phyloP scores from a whole-genome alignment of 2,888 invertebrate species.

The Folsomia manolachei region DNA sequence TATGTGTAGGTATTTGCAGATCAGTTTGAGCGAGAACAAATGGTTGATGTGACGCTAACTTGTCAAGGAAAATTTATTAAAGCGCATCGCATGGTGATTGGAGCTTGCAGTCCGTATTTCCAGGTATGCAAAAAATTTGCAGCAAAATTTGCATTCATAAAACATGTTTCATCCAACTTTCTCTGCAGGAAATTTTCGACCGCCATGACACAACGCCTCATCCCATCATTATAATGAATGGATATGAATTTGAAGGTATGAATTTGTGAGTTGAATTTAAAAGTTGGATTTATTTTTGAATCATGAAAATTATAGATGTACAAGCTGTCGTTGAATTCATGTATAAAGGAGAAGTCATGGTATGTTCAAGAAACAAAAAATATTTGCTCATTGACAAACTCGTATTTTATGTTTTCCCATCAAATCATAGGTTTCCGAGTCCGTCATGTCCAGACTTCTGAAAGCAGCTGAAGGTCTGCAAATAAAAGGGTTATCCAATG shows the following conservation, averaged over 20 bases:
- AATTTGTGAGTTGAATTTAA: too few species aligned
- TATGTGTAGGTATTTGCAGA: slow-evolving; percentile 54
- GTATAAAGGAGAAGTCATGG: slow-evolving; percentile 59
- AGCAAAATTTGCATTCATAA: background rate
- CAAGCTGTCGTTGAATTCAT: slow-evolving; percentile 57
- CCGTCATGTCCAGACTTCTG: slow-evolving; percentile 56
- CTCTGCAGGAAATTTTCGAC: slow-evolving; percentile 56
- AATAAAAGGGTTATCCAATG: slow-evolving; percentile 57
- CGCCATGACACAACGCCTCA: slow-evolving; percentile 54
- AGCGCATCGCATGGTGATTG: slow-evolving; percentile 59
- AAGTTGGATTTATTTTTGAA: too few species aligned
- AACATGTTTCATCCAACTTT: slow-evolving; percentile 26
- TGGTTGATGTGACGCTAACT: slow-evolving; percentile 58
- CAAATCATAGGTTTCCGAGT: slow-evolving; percentile 53
- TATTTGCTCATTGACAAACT: background rate
- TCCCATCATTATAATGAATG: slow-evolving; percentile 57
- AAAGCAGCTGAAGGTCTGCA: slow-evolving; percentile 56
- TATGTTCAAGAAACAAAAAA: too few species aligned
- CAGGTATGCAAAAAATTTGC: slow-evolving; percentile 52
- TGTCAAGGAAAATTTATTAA: slow-evolving; percentile 58
- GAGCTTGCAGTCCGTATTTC: slow-evolving; percentile 58
- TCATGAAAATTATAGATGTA: slow-evolving; percentile 55
- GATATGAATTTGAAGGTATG: slow-evolving; percentile 30
- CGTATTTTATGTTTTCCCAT: background rate
- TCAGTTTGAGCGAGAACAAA: slow-evolving; percentile 55